Percentiles rank a stretch among this genome's conserved stretches.
Conservation (phyloP, 1,140 invertebrate genomes). For the Macrosteles quadrilineatus region DNA sequence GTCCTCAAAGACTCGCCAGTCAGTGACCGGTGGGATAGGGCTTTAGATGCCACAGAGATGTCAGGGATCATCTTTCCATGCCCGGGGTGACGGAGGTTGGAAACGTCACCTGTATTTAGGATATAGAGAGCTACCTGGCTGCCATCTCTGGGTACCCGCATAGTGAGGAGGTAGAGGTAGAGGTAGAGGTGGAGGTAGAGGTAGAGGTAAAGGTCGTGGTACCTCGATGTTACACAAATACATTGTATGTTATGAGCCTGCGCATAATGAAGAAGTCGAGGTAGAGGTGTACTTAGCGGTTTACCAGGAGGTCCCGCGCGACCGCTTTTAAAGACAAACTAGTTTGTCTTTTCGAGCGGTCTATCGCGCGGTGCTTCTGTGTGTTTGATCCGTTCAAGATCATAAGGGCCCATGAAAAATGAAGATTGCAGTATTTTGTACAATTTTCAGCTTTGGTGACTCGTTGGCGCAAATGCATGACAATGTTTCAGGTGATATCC, state of each 20-base stretch:
- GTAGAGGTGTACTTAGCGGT: neutral
- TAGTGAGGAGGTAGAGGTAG: constrained; percentile 6
- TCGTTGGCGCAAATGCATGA: neutral
- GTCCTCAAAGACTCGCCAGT: no score
- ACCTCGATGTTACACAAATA: neutral
- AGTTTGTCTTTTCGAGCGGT: neutral
- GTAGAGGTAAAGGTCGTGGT: neutral
- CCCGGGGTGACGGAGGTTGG: no score
- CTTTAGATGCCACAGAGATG: no score
- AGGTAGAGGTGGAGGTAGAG: constrained; percentile 10
- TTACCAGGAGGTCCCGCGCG: constrained; percentile 3
- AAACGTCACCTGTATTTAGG: no score
- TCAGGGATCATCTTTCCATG: no score
- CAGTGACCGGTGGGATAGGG: no score
- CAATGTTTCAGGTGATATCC: neutral
- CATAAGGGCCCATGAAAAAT: neutral
- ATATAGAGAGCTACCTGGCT: no score
- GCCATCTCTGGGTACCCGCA: neutral
- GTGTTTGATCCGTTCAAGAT: neutral
- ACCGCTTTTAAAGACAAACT: neutral
- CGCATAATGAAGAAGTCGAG: neutral
- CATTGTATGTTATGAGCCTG: neutral
- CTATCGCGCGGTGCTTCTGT: neutral
- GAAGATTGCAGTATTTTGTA: neutral
- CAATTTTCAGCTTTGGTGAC: neutral